Conservation (phyloP, 2,113 vertebrate species). For the Malurus alboscapulatus region DNA sequence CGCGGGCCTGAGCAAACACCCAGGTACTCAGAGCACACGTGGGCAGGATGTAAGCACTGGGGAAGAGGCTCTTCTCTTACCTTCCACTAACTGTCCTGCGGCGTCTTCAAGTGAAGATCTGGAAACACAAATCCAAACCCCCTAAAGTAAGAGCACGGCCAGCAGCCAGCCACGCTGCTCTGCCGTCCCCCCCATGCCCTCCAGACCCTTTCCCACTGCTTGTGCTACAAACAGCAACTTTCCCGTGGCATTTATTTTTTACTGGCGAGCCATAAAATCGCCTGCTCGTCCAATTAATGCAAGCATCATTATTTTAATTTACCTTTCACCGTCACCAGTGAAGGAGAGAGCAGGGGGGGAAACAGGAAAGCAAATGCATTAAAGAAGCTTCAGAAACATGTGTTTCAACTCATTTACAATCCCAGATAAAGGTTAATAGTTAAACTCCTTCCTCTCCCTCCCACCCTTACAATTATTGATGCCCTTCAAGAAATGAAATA, state of each 20-base stretch:
- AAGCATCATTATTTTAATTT: slow-evolving; percentile 4
- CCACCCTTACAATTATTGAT: slow-evolving; percentile 32
- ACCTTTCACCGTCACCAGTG: slow-evolving; percentile 22
- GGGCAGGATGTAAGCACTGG: background rate
- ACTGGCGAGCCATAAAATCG: slow-evolving; percentile 24
- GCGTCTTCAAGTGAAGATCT: slow-evolving; percentile 43
- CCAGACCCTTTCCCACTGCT: background rate
- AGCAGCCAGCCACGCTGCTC: background rate
- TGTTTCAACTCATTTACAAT: slow-evolving; percentile 32
- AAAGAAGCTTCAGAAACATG: background rate
- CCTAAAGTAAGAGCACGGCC: background rate
- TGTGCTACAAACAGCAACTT: slow-evolving; percentile 12
- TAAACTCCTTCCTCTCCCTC: slow-evolving; percentile 48
- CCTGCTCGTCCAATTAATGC: background rate
- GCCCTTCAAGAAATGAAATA: slow-evolving; percentile 54
- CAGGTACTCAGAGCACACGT: background rate
- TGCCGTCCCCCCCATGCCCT: background rate
- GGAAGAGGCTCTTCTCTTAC: slow-evolving; percentile 53
- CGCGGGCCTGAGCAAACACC: background rate
- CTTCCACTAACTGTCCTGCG: slow-evolving; percentile 31
- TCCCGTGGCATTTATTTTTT: slow-evolving; percentile 23
- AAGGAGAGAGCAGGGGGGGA: background rate
- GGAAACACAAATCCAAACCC: slow-evolving; percentile 8
- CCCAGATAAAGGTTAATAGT: slow-evolving; percentile 57
- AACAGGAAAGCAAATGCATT: background rate